phyloP scores from a whole-genome alignment of 2,888 invertebrate species.

The Calliopum simillimum region DNA sequence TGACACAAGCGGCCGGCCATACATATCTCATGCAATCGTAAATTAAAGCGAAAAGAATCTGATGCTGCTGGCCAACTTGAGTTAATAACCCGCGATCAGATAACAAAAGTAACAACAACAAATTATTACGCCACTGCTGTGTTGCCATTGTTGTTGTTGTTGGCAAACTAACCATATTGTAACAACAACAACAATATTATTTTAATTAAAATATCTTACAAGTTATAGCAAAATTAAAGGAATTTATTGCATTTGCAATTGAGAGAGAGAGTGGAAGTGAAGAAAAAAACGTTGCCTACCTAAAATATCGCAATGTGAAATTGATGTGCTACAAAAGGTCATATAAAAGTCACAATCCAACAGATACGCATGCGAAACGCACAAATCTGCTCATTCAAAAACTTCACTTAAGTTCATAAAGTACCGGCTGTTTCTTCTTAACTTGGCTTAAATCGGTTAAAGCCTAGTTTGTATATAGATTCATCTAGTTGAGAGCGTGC shows the following conservation, averaged over 20 bases:
- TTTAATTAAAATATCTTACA: constrained; percentile 63
- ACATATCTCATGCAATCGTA: too few relatives aligned
- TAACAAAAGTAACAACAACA: too few relatives aligned
- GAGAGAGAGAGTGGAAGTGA: too few relatives aligned
- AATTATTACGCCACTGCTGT: too few relatives aligned
- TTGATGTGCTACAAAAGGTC: constrained; percentile 26
- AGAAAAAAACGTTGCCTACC: constrained; percentile 25
- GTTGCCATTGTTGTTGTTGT: too few relatives aligned
- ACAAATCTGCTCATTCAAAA: constrained; percentile 30
- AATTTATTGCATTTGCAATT: constrained; percentile 49
- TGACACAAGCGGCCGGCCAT: too few relatives aligned
- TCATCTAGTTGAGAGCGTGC: too few relatives aligned
- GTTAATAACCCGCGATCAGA: too few relatives aligned
- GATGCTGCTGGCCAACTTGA: too few relatives aligned
- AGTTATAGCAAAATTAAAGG: constrained; percentile 46
- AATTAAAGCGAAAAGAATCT: too few relatives aligned
- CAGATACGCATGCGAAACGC: constrained; percentile 3
- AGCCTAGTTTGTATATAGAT: too few relatives aligned
- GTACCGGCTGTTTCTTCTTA: constrained; percentile 30
- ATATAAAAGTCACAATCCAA: constrained; percentile 13
- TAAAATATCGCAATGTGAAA: constrained; percentile 26
- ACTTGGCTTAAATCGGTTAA: neutral
- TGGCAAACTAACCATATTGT: too few relatives aligned
- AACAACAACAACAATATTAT: constrained; percentile 32
- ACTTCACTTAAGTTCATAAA: constrained; percentile 34